Percentiles rank a stretch among this genome's conserved stretches.
Evolutionary conservation across 2,888 invertebrate species (phyloP).

Genomic region (Drosophila incognita): DNA sequence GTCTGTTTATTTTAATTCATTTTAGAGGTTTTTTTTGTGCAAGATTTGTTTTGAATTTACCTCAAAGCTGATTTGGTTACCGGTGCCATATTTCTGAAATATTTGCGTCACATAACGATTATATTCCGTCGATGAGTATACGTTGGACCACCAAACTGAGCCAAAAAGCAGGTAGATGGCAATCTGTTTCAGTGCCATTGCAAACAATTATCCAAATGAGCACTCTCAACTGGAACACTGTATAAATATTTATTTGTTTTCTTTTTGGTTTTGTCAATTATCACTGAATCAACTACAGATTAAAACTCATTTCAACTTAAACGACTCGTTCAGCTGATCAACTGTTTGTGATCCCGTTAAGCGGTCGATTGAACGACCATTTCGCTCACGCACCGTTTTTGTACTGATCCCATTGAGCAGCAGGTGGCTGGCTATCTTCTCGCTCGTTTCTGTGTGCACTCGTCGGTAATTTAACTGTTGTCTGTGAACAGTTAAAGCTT

Average conservation of each 20-base stretch:
- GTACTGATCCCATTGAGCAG: slow-evolving; percentile 53
- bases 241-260: neutral
- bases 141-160: slow-evolving; percentile 7
- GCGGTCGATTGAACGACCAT: slow-evolving; percentile 61
- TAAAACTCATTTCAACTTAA: slow-evolving; percentile 44
- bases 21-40: neutral
- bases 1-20: slow-evolving; percentile 9
- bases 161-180: slow-evolving; percentile 33
- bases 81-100: slow-evolving; percentile 84
- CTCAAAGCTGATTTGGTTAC: slow-evolving; percentile 84
- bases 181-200: slow-evolving; percentile 51
- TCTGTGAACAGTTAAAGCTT: slow-evolving; percentile 52
- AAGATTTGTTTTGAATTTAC: slow-evolving; percentile 57
- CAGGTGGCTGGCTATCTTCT: slow-evolving; percentile 8
- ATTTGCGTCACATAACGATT: slow-evolving; percentile 84
- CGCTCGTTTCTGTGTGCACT: slow-evolving; percentile 19
- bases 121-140: slow-evolving; percentile 77
- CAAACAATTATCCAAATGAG: slow-evolving; percentile 22
- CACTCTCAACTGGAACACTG: slow-evolving; percentile 17
- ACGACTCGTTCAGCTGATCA: slow-evolving; percentile 4
- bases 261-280: slow-evolving; percentile 21
- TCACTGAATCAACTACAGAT: slow-evolving; percentile 16
- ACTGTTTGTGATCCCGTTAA: slow-evolving; percentile 48
- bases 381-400: slow-evolving; percentile 55
- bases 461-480: slow-evolving; percentile 36